Percentiles rank a stretch among this genome's conserved stretches.
These are phyloP conservation scores for Pterophyllum scalare DNA, from an alignment of 2,113 vertebrate genomes.

Conservation along the genomic window DNA sequence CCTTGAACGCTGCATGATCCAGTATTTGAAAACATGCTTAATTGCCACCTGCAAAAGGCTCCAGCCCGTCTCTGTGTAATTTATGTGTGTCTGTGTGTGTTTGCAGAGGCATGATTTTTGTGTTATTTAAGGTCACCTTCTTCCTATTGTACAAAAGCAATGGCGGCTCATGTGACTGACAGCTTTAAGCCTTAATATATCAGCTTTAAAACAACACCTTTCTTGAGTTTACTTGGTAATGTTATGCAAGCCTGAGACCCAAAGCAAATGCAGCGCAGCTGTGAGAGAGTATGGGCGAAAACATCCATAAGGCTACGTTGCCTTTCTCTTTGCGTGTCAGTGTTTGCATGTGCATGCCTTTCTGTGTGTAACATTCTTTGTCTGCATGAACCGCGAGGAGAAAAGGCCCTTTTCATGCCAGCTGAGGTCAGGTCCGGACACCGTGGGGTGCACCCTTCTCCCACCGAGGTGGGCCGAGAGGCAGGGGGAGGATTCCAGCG, in stretches of 20 bases:
- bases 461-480: conserved; percentile 50
- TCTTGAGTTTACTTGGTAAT: background rate
- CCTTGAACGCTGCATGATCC: background rate
- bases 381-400: conserved; percentile 20
- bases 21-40: background rate
- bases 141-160: background rate
- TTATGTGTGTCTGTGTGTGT: background rate
- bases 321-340: conserved; percentile 22
- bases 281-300: conserved; percentile 2
- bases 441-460: conserved; percentile 63
- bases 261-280: conserved; percentile 19
- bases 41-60: conserved; percentile 14
- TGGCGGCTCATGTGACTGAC: background rate
- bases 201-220: background rate
- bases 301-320: background rate
- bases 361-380: conserved; percentile 41
- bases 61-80: conserved; percentile 17
- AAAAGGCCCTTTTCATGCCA: conserved; percentile 33
- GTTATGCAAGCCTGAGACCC: background rate
- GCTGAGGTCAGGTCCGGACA: conserved; percentile 68
- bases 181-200: background rate
- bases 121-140: background rate
- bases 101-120: background rate
- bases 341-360: background rate
- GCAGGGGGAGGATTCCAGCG: conserved; percentile 60